These are phyloP conservation scores for Sorex fumeus DNA, from an alignment of 2,113 vertebrate species.

Conservation along the genomic window DNA sequence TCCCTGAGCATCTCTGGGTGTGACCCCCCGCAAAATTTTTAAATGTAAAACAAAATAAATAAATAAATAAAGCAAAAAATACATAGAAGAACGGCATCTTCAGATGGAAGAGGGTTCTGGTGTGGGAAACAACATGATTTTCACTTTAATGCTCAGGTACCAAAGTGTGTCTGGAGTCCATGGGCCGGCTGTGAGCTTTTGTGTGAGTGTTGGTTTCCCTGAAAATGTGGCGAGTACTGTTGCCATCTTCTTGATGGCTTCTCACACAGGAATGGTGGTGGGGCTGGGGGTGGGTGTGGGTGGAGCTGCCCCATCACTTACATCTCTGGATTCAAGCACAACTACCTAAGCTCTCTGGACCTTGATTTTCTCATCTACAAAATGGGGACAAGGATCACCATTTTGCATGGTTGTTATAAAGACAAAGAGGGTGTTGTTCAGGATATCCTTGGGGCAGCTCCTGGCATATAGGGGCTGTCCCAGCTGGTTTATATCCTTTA, in stretches of 20 bases:
- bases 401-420: not conserved
- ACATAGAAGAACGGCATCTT: not conserved
- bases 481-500: accelerated
- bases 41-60: too few species aligned
- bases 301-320: not conserved
- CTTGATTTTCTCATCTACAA: not conserved
- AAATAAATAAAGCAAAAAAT: too few species aligned
- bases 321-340: not conserved
- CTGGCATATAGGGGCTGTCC: not conserved
- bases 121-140: not conserved
- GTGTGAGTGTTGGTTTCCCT: not conserved
- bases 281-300: not conserved
- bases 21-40: too few species aligned
- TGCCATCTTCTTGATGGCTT: not conserved
- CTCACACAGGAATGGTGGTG: not conserved
- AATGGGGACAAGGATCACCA: not conserved
- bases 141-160: not conserved
- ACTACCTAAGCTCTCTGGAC: not conserved
- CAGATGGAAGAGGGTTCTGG: not conserved
- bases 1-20: too few species aligned
- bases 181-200: not conserved
- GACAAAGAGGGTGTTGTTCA: not conserved
- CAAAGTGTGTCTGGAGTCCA: not conserved
- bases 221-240: not conserved
- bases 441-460: not conserved